Evolutionary conservation across 1,140 invertebrate genomes (phyloP).

Genomic region (Trichonephila inaurata): DNA sequence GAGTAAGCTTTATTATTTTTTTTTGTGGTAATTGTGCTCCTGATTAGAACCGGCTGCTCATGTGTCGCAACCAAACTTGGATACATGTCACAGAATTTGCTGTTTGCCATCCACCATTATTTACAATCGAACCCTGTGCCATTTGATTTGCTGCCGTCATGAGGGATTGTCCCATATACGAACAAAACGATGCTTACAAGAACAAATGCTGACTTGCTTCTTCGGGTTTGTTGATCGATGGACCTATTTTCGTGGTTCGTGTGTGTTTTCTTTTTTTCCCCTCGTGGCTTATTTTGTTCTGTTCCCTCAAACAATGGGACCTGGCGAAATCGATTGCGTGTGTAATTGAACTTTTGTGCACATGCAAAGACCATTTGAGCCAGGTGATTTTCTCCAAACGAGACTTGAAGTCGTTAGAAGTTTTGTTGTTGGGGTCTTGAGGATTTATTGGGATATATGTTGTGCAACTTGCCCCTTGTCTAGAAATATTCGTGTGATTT

Average conservation of each 20-base stretch:
- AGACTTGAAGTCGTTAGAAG: too few species aligned
- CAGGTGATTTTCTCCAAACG: neutral
- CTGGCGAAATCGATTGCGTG: conserved; percentile 25
- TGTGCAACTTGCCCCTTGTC: too few species aligned
- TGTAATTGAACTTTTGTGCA: neutral
- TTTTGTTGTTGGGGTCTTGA: too few species aligned
- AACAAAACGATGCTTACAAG: neutral
- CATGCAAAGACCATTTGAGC: neutral
- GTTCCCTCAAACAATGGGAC: neutral
- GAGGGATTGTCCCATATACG: neutral
- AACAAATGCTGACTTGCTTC: neutral
- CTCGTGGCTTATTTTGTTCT: neutral
- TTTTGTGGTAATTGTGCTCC: too few species aligned
- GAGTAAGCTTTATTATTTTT: too few species aligned
- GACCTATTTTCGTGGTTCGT: neutral
- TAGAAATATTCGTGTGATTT: too few species aligned
- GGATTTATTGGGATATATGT: too few species aligned
- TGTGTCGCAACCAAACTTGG: too few species aligned
- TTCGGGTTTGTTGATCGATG: neutral
- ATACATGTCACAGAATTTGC: neutral
- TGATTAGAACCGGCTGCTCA: too few species aligned
- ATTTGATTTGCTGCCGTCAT: neutral
- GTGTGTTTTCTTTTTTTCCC: neutral
- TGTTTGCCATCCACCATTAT: neutral
- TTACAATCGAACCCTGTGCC: neutral